Conservation (phyloP, 2,888 invertebrate genomes). For the Nowickia ferox region DNA sequence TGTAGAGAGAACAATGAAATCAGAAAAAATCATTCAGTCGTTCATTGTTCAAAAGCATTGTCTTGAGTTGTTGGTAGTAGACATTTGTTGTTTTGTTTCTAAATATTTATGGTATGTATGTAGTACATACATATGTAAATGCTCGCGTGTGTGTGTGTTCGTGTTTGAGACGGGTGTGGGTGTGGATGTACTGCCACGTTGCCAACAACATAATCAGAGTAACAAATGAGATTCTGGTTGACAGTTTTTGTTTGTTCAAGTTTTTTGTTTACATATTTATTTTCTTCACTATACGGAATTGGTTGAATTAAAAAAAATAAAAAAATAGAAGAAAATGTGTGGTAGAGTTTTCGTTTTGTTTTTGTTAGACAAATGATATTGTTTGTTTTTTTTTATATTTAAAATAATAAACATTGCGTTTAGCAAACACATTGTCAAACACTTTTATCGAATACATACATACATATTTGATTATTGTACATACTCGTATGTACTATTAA, state of each 20-base stretch:
- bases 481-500: no score
- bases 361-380: conserved; percentile 24
- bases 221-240: conserved; percentile 82
- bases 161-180: conserved; percentile 42
- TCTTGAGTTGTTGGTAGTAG: conserved; percentile 71
- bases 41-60: conserved; percentile 74
- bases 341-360: conserved; percentile 24
- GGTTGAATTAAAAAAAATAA: conserved; percentile 65
- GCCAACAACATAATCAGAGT: conserved; percentile 80
- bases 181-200: conserved; percentile 59
- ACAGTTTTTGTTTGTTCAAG: conserved; percentile 76
- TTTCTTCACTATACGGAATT: conserved; percentile 17
- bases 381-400: conserved; percentile 41
- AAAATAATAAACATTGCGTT: conserved; percentile 29
- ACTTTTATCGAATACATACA: not conserved
- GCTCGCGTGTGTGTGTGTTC: conserved; percentile 13
- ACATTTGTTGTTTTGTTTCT: conserved; percentile 67
- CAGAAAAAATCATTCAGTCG: conserved; percentile 72
- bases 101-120: not conserved
- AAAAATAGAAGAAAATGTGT: conserved; percentile 27
- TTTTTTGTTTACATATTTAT: conserved; percentile 21
- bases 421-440: conserved; percentile 32
- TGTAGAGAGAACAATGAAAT: conserved; percentile 73
- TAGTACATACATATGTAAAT: not conserved
- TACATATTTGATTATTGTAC: not conserved